Evolutionary conservation across 1,140 invertebrate species (phyloP).

Genomic region (Drosophila cardini): DNA sequence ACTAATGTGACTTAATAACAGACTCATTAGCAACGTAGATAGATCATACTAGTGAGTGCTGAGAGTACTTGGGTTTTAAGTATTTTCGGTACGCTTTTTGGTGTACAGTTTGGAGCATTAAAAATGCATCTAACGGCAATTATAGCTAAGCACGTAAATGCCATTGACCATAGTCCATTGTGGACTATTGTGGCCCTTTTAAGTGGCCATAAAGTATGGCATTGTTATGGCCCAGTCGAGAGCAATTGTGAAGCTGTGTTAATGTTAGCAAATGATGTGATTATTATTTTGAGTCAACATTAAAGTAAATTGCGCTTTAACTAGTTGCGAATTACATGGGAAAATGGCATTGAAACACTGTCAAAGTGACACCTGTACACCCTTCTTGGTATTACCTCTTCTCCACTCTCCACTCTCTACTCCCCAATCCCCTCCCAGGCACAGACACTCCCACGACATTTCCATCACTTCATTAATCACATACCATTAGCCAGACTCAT

Average conservation of each 20-base stretch:
- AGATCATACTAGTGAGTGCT: slow-evolving; percentile 5
- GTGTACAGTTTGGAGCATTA: slow-evolving; percentile 15
- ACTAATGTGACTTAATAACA: neutral
- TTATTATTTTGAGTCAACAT: neutral
- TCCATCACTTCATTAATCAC: slow-evolving; percentile 67
- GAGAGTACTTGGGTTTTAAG: neutral
- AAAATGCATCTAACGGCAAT: slow-evolving; percentile 38
- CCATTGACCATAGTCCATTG: slow-evolving; percentile 19
- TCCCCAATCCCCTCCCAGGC: neutral
- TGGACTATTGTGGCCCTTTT: neutral
- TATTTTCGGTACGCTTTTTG: slow-evolving; percentile 6
- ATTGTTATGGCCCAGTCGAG: slow-evolving; percentile 15
- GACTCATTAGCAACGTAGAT: neutral
- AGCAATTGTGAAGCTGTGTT: slow-evolving; percentile 1
- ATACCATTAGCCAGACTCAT: slow-evolving; percentile 58
- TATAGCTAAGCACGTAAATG: slow-evolving; percentile 16
- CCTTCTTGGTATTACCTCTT: neutral
- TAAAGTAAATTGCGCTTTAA: slow-evolving; percentile 23
- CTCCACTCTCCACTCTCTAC: too few relatives aligned
- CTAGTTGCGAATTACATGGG: slow-evolving; percentile 39
- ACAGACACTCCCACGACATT: slow-evolving; percentile 10
- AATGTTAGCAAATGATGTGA: neutral
- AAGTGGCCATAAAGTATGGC: slow-evolving; percentile 23
- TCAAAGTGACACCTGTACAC: slow-evolving; percentile 23
- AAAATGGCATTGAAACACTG: slow-evolving; percentile 25